Evolutionary conservation across 1,140 invertebrate genomes (phyloP).

Genomic region (Capitella teleta): DNA sequence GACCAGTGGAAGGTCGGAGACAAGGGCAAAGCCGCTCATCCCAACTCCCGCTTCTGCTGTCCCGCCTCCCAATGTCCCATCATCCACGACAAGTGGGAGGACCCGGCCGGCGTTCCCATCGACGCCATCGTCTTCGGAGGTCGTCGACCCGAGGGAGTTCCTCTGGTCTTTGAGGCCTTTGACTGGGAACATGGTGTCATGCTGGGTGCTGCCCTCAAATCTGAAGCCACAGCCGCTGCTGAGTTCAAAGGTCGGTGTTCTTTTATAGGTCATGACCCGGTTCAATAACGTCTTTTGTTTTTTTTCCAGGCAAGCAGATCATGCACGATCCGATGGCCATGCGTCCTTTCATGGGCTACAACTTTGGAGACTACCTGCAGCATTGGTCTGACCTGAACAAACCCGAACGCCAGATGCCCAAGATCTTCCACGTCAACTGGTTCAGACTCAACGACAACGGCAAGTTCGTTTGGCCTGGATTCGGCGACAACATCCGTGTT

Average conservation of each 20-base stretch:
- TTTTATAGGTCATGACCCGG: not conserved
- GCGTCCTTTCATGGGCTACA: constrained; percentile 98
- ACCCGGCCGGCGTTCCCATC: constrained; percentile 65
- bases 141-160: constrained; percentile 80
- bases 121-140: constrained; percentile 95
- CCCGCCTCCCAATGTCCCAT: constrained; percentile 90
- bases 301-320: constrained; percentile 65
- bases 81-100: constrained; percentile 72
- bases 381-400: constrained; percentile 81
- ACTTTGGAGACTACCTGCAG: constrained; percentile 87
- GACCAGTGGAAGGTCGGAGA: constrained; percentile 46
- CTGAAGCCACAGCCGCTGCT: constrained; percentile 94
- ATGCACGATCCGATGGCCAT: constrained; percentile 99
- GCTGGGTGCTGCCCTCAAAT: constrained; percentile 85
- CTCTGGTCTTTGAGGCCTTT: constrained; percentile 82
- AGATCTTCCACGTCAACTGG: constrained; percentile 97
- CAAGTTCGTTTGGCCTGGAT: constrained; percentile 94
- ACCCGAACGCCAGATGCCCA: constrained; percentile 10
- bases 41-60: constrained; percentile 69
- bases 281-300: not conserved
- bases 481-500: constrained; percentile 89
- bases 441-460: constrained; percentile 73
- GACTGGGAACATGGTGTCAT: constrained; percentile 95
- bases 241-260: constrained; percentile 65
- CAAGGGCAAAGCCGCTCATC: constrained; percentile 35